Conservation (phyloP, 2,797 vertebrate species). For the Oryzias sinensis region DNA sequence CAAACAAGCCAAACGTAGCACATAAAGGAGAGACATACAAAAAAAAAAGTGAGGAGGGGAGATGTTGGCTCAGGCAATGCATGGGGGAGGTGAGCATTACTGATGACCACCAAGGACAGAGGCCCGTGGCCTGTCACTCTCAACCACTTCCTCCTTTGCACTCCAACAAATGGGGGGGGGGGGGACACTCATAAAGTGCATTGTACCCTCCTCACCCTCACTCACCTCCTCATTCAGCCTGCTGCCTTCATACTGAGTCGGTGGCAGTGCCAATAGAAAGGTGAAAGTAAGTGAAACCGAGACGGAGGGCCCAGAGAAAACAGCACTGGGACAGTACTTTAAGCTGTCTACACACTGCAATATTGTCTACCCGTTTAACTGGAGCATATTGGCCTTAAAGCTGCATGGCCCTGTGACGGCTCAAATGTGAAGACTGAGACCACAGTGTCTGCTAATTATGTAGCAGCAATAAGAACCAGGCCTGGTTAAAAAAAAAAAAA, state of each 20-base stretch:
- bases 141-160: conserved; percentile 62
- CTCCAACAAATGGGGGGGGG: conserved; percentile 55
- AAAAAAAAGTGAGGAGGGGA: conserved; percentile 63
- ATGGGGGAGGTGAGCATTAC: conserved; percentile 35
- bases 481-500: too few species aligned
- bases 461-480: too few species aligned
- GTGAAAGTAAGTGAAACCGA: conserved; percentile 74
- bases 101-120: conserved; percentile 42
- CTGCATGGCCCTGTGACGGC: not conserved
- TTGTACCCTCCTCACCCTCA: conserved; percentile 63
- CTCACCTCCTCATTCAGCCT: conserved; percentile 82
- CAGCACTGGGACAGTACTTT: conserved; percentile 55
- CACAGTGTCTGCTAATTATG: not conserved
- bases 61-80: conserved; percentile 62
- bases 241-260: conserved; percentile 77
- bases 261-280: conserved; percentile 77
- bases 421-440: not conserved
- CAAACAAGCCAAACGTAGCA: conserved; percentile 60
- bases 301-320: conserved; percentile 39
- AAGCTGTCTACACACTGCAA: conserved; percentile 30
- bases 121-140: conserved; percentile 36
- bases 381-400: not conserved
- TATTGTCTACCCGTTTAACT: not conserved
- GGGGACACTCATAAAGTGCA: conserved; percentile 62
- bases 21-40: conserved; percentile 51